Percentiles rank a stretch among this genome's conserved stretches.
Evolutionary conservation across 1,140 invertebrate genomes (phyloP).

Genomic region (Heterodera carotae): DNA sequence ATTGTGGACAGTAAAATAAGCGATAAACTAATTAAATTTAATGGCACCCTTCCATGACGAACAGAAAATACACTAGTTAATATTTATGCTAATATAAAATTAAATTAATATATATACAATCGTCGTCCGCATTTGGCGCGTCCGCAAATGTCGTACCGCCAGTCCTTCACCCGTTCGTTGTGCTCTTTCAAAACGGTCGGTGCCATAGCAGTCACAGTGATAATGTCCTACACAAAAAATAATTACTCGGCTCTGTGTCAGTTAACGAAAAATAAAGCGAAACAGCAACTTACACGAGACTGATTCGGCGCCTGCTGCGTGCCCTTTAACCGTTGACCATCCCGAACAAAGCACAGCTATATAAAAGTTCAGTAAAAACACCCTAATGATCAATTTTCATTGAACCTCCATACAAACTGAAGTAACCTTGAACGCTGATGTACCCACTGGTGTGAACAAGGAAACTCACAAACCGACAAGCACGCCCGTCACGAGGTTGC

Average conservation of each 20-base stretch:
- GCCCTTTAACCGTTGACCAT: not conserved
- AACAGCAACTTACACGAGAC: not conserved
- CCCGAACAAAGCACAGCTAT: not conserved
- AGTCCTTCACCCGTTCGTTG: conserved; percentile 1
- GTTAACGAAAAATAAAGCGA: not conserved
- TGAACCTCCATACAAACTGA: conserved; percentile 5
- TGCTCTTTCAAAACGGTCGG: conserved; percentile 15
- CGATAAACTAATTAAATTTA: too few species aligned
- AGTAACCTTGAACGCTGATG: not conserved
- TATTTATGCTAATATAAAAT: too few species aligned
- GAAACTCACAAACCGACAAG: not conserved
- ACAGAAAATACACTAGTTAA: too few species aligned
- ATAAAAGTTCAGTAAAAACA: not conserved
- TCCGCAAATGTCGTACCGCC: too few species aligned
- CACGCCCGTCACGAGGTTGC: not conserved
- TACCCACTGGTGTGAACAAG: not conserved
- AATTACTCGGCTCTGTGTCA: too few species aligned
- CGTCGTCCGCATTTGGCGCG: too few species aligned
- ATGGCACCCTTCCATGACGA: too few species aligned
- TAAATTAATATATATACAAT: too few species aligned
- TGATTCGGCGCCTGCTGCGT: not conserved
- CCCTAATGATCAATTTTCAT: too few species aligned
- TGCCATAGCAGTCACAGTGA: not conserved
- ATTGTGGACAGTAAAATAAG: too few species aligned
- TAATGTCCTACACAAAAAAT: not conserved